A percentile compares a stretch with the other conserved stretches of the same genome.
Conservation (phyloP, 2,888 invertebrate species). For the Crocallis elinguaria region DNA sequence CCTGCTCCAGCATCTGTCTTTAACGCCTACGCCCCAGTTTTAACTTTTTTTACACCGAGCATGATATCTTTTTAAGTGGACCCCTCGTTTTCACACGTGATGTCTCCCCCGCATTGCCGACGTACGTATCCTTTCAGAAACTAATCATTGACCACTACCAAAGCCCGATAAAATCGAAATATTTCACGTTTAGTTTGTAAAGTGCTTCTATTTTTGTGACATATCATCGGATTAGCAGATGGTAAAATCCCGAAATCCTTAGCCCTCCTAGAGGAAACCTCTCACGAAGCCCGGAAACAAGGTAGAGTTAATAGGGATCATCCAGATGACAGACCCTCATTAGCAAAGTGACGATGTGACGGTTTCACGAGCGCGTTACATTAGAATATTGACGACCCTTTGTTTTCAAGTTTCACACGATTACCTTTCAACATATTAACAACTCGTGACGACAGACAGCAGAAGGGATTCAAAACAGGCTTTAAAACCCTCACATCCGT, state of each 20-base stretch:
- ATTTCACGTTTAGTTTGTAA: neutral
- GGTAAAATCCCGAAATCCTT: constrained; percentile 47
- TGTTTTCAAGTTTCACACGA: constrained; percentile 68
- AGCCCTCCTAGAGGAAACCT: constrained; percentile 49
- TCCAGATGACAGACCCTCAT: constrained; percentile 76
- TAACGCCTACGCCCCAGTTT: constrained; percentile 70
- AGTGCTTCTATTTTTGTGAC: constrained; percentile 14
- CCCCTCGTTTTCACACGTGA: constrained; percentile 66
- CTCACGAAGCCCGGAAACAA: constrained; percentile 68
- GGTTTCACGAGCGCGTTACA: constrained; percentile 62
- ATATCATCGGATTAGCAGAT: constrained; percentile 35
- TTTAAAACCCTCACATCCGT: constrained; percentile 43
- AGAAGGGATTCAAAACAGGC: constrained; percentile 33
- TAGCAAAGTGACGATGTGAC: constrained; percentile 77
- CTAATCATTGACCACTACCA: constrained; percentile 52
- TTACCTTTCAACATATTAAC: constrained; percentile 62
- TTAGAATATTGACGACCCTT: constrained; percentile 58
- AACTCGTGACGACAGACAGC: constrained; percentile 43
- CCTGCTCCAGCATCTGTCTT: constrained; percentile 63
- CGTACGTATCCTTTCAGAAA: constrained; percentile 57
- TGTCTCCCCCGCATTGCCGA: constrained; percentile 50
- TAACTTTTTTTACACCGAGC: constrained; percentile 58
- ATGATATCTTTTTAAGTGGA: constrained; percentile 70
- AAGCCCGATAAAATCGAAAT: neutral
- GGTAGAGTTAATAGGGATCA: constrained; percentile 70